Evolutionary conservation across 1,140 invertebrate species (phyloP).

Genomic region (Archegozetes longisetosus): DNA sequence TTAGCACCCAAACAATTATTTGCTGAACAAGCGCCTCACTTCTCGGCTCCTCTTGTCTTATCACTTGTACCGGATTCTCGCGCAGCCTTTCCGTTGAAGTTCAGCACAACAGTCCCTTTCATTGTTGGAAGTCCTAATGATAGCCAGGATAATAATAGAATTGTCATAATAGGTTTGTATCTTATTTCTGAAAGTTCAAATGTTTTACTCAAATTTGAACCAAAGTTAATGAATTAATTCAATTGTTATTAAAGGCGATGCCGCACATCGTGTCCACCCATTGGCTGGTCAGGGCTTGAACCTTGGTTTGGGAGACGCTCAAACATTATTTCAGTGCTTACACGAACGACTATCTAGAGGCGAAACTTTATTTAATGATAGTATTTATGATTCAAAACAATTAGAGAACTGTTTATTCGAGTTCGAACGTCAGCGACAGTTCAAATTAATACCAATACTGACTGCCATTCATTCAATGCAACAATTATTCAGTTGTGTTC

Average conservation of each 20-base stretch:
- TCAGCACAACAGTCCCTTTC: constrained; percentile 37
- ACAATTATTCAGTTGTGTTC: constrained; percentile 6
- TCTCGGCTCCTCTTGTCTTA: constrained; percentile 50
- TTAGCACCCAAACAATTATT: not conserved
- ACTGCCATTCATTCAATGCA: constrained; percentile 16
- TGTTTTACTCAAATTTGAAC: not conserved
- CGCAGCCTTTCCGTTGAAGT: constrained; percentile 77
- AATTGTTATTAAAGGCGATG: constrained; percentile 40
- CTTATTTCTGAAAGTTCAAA: not conserved
- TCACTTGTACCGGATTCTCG: constrained; percentile 42
- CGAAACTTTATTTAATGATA: constrained; percentile 29
- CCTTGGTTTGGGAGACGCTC: constrained; percentile 85
- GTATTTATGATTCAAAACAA: not conserved
- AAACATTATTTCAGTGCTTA: constrained; percentile 47
- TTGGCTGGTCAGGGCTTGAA: constrained; percentile 94
- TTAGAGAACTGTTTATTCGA: constrained; percentile 5
- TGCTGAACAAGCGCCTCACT: not conserved
- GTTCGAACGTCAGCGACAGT: constrained; percentile 12
- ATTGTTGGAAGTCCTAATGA: constrained; percentile 5
- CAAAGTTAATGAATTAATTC: not conserved
- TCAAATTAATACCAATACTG: constrained; percentile 18
- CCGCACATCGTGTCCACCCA: constrained; percentile 89
- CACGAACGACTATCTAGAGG: constrained; percentile 53
- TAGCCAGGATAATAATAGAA: constrained; percentile 19
- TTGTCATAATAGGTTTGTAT: constrained; percentile 25